phyloP scores from a whole-genome alignment of 2,113 vertebrate species.

The Alligator sinensis region DNA sequence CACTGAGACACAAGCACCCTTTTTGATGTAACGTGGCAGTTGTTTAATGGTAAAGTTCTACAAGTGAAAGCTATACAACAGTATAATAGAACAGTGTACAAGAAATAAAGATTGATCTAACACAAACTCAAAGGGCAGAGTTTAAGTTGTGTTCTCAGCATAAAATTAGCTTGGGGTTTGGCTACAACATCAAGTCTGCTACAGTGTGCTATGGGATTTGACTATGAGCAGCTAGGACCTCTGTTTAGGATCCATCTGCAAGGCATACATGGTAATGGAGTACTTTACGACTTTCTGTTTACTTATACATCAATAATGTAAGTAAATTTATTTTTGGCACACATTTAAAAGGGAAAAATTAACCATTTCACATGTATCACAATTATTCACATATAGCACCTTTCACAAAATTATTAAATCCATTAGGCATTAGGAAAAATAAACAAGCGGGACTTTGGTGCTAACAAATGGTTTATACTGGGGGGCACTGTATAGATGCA shows the following conservation, averaged over 20 bases:
- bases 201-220: not conserved
- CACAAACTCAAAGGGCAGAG: constrained; percentile 45
- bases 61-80: constrained; percentile 62
- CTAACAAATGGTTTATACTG: not conserved
- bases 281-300: not conserved
- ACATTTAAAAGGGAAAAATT: constrained; percentile 15
- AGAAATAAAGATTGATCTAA: constrained; percentile 65
- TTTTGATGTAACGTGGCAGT: constrained; percentile 65
- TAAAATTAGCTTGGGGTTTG: constrained; percentile 24
- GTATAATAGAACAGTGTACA: constrained; percentile 27
- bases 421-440: not conserved
- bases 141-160: constrained; percentile 42
- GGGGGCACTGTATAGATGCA: not conserved
- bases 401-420: constrained; percentile 22
- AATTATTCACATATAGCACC: too few species aligned
- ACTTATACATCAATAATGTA: not conserved
- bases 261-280: not conserved
- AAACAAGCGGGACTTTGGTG: not conserved
- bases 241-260: not conserved
- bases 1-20: constrained; percentile 39
- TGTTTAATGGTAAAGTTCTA: constrained; percentile 61
- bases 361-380: not conserved
- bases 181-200: not conserved
- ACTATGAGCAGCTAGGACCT: not conserved
- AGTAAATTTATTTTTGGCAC: not conserved